These are phyloP conservation scores for Scaptomyza tumidula DNA, from an alignment of 2,888 invertebrate genomes.

Conservation along the genomic window DNA sequence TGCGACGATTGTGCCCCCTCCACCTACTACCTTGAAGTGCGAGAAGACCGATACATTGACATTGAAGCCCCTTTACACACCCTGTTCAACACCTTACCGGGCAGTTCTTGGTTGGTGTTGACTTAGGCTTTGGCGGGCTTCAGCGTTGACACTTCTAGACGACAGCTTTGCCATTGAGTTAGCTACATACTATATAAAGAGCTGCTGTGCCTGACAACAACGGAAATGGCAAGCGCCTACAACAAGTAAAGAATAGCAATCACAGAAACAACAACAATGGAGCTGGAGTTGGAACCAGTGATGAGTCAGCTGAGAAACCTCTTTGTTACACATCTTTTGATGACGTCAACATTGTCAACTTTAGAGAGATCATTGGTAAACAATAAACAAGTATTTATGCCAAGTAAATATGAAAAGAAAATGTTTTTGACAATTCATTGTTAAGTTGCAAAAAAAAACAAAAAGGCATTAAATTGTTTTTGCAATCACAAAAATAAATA, in stretches of 20 bases:
- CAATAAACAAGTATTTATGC: constrained; percentile 30
- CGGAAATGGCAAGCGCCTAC: constrained; percentile 39
- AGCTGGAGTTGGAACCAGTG: constrained; percentile 1
- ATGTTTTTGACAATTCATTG: constrained; percentile 7
- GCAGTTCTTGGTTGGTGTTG: constrained; percentile 45
- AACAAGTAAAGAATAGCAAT: constrained; percentile 27
- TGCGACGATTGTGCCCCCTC: constrained; percentile 31
- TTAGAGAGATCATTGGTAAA: constrained; percentile 23
- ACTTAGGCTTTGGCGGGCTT: constrained; percentile 32
- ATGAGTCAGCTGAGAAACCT: constrained; percentile 48
- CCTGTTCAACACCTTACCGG: background rate
- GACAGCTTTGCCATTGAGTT: constrained; percentile 50
- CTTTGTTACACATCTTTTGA: constrained; percentile 31
- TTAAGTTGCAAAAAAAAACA: background rate
- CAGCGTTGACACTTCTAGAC: constrained; percentile 41
- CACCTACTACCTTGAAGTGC: constrained; percentile 17
- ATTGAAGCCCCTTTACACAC: constrained; percentile 24
- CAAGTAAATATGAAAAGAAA: constrained; percentile 17
- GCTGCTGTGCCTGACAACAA: constrained; percentile 53
- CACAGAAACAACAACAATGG: constrained; percentile 24
- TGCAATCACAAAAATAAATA: background rate
- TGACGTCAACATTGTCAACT: constrained; percentile 44
- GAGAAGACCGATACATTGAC: constrained; percentile 29
- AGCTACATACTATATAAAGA: constrained; percentile 63
- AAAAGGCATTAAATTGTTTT: background rate